Base-by-base conservation (phyloP, 2,888 invertebrate species). In the Leptinotarsa peninsularis region DNA sequence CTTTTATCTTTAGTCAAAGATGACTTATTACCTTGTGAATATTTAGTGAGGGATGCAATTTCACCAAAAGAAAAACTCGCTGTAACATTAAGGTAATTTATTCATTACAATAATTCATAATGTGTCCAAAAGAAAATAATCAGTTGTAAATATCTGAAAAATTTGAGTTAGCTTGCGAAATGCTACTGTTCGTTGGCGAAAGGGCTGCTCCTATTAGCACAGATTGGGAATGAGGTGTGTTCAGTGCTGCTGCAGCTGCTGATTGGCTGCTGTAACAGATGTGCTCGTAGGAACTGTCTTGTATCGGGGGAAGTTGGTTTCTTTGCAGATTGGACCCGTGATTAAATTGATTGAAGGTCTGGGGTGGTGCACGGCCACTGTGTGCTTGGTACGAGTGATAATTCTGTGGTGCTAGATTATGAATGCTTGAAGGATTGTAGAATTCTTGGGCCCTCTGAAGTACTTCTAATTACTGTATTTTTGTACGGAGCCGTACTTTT, bases 391-490 rank as follows among this genome's bases (percentile, higher is more conserved):
- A 33, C n/a, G 49, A 33, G 15, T 33, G 17, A 13, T 66, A 66
- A 66, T 49, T 66, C 43, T 27, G 15, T 27, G 27, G 1, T 50
- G 49, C 49, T 50, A 15, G 49, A 50, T 50, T 15, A 50, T 50
- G 49, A 7, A 33, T 14, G 43, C 18, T 27, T 14, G 66, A 66
- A 33, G 49, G 33, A 0, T 33, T 66, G 33, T 66, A 66, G n/a
- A 43, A 23, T 33, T 66, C 1, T 33, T 66, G 66, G 43, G n/a
- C 43, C 15, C 66, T 33, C 66, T 66, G 49, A 43, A 66, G 15
- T 27, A 66, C 66, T 4, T 66, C 66, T 66, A 43, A 43, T 27
- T 43, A 17, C 14, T 66, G 33, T 33, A 66, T 66, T 43, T 66
- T 66, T 66, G 49, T 66, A 43, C 27, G 66, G 13, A 33, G 27